Conservation (phyloP, 2,113 vertebrate genomes). For the Oryzias curvinotus region DNA sequence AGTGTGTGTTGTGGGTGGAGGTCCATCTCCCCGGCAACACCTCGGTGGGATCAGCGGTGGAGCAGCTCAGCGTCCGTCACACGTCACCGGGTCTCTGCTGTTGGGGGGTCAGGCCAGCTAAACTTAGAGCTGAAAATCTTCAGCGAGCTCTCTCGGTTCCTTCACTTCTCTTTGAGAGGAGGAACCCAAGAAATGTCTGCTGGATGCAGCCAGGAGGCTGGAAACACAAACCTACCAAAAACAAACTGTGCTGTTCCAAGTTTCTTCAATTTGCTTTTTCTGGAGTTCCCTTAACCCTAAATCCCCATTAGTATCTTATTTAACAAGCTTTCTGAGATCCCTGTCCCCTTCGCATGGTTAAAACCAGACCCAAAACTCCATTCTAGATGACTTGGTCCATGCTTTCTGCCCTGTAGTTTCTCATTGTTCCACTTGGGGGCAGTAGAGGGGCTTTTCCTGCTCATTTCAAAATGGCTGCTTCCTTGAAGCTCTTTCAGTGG, state of each 20-base stretch:
- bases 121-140: slow-evolving; percentile 52
- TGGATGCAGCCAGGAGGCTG: not conserved
- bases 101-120: slow-evolving; percentile 50
- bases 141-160: not conserved
- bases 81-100: slow-evolving; percentile 45
- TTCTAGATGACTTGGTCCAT: too few relatives aligned
- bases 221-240: not conserved
- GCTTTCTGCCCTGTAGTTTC: too few relatives aligned
- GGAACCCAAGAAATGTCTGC: not conserved
- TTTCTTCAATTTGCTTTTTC: not conserved
- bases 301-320: too few relatives aligned
- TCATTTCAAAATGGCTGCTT: too few relatives aligned
- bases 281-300: too few relatives aligned
- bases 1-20: slow-evolving; percentile 7
- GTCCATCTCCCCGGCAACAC: slow-evolving; percentile 65
- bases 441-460: too few relatives aligned
- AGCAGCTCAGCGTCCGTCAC: slow-evolving; percentile 42
- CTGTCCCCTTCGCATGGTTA: too few relatives aligned
- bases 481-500: too few relatives aligned
- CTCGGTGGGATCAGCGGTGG: slow-evolving; percentile 34
- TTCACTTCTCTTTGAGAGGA: slow-evolving; percentile 1
- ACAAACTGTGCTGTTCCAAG: not conserved
- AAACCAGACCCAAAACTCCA: too few relatives aligned
- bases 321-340: too few relatives aligned
- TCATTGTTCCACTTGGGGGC: too few relatives aligned